Evolutionary conservation across 2,113 vertebrate genomes (phyloP).

Genomic region (Misgurnus anguillicaudatus): DNA sequence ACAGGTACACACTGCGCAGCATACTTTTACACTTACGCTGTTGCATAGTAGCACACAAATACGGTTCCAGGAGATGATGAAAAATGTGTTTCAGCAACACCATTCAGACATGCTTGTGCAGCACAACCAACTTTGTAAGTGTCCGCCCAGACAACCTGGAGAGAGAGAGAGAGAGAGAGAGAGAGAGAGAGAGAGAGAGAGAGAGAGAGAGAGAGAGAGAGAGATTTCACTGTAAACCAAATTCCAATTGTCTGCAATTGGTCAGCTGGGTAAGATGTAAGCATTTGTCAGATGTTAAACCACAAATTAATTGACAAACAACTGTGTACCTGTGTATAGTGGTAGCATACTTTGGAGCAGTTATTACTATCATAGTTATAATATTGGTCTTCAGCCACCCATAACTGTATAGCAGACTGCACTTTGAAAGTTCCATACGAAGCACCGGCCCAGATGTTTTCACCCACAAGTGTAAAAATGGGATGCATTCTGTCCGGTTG

Average conservation of each 20-base stretch:
- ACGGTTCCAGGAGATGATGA: fast-evolving
- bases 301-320: no score
- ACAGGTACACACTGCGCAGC: no score
- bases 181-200: no score
- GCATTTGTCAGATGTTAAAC: no score
- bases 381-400: slow-evolving; percentile 49
- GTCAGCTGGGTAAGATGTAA: background rate
- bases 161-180: no score
- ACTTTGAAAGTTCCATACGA: slow-evolving; percentile 12
- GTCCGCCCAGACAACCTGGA: slow-evolving; percentile 69
- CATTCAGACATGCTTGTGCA: slow-evolving; percentile 54
- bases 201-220: no score
- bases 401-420: fast-evolving
- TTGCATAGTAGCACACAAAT: slow-evolving; percentile 72
- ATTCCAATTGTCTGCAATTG: no score
- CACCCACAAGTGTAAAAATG: slow-evolving; percentile 60
- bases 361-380: background rate
- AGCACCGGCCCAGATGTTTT: slow-evolving; percentile 64
- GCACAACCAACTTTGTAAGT: slow-evolving; percentile 72
- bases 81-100: background rate
- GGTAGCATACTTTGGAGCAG: slow-evolving; percentile 52
- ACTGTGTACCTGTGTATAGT: slow-evolving; percentile 69
- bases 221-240: no score
- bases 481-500: slow-evolving; percentile 44
- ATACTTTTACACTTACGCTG: slow-evolving; percentile 58